Conservation (phyloP, 92 coral and sea anemone species). For the Nematostella vectensis region DNA sequence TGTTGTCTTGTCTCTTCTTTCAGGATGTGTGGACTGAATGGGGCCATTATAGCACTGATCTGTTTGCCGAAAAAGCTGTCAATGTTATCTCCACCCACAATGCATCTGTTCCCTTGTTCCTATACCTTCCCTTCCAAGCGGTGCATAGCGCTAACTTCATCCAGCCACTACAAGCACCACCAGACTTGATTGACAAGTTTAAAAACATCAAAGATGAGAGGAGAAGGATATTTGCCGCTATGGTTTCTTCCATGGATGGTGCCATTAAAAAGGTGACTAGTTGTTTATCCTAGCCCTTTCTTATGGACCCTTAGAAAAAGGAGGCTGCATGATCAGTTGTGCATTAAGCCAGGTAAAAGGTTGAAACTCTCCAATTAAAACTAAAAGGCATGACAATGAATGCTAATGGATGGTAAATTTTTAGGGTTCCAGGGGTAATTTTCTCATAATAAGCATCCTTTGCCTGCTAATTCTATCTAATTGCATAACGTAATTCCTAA, state of each 20-base stretch:
- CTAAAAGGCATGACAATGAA: no score
- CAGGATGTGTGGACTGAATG: constrained; percentile 63
- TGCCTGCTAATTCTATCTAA: no score
- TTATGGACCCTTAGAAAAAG: no score
- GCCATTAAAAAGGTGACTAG: constrained; percentile 53
- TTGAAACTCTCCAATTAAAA: no score
- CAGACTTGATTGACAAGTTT: constrained; percentile 47
- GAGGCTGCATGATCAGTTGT: no score
- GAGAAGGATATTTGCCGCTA: constrained; percentile 72
- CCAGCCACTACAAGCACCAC: constrained; percentile 65
- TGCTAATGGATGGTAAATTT: no score
- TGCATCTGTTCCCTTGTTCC: constrained; percentile 40
- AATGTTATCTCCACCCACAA: constrained; percentile 46
- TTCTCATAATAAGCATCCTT: no score
- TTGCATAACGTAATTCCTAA: no score
- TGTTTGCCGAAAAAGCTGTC: constrained; percentile 47
- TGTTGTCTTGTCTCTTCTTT: no score
- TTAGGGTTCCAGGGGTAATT: no score
- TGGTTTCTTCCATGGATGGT: constrained; percentile 54
- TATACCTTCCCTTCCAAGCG: constrained; percentile 66
- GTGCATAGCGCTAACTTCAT: constrained; percentile 59
- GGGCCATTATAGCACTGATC: constrained; percentile 63
- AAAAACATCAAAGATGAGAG: constrained; percentile 31
- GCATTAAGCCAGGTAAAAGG: no score
- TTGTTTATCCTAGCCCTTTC: no score